phyloP scores from a whole-genome alignment of 2,797 vertebrate species.

The Enteromius trimaculatus region DNA sequence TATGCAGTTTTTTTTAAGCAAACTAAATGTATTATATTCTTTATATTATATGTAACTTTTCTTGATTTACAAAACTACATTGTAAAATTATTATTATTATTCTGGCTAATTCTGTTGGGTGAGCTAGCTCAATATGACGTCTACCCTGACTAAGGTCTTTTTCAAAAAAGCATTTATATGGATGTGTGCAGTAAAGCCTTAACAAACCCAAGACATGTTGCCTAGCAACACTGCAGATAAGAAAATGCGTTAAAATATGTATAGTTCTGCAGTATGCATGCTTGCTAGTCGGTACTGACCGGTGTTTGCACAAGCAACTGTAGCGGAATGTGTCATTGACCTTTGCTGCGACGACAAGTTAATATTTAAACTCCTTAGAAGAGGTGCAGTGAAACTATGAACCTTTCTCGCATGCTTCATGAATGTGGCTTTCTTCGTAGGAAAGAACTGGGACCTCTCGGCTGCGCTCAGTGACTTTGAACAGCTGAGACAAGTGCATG shows the following conservation, averaged over 20 bases:
- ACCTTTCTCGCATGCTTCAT: background rate
- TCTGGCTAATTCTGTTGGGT: background rate
- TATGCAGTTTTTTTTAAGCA: background rate
- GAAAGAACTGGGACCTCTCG: conserved; percentile 96
- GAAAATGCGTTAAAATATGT: conserved; percentile 68
- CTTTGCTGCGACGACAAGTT: conserved; percentile 57
- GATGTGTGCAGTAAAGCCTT: conserved; percentile 58
- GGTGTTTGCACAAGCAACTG: conserved; percentile 53
- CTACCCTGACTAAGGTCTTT: background rate
- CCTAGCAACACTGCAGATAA: conserved; percentile 72
- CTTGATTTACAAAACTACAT: background rate
- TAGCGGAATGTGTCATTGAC: conserved; percentile 56
- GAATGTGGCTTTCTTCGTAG: conserved; percentile 67
- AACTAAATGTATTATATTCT: no score
- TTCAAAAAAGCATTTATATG: conserved; percentile 25
- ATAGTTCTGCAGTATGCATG: conserved; percentile 59
- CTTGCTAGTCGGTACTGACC: conserved; percentile 46
- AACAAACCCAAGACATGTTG: conserved; percentile 68
- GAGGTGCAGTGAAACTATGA: background rate
- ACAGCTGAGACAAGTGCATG: conserved; percentile 92
- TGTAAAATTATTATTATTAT: background rate
- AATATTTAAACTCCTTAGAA: conserved; percentile 63
- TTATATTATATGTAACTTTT: background rate
- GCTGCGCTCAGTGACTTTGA: conserved; percentile 95
- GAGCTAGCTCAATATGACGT: background rate